Base-by-base conservation (phyloP, 2,888 invertebrate species). In the Hipparchia semele region DNA sequence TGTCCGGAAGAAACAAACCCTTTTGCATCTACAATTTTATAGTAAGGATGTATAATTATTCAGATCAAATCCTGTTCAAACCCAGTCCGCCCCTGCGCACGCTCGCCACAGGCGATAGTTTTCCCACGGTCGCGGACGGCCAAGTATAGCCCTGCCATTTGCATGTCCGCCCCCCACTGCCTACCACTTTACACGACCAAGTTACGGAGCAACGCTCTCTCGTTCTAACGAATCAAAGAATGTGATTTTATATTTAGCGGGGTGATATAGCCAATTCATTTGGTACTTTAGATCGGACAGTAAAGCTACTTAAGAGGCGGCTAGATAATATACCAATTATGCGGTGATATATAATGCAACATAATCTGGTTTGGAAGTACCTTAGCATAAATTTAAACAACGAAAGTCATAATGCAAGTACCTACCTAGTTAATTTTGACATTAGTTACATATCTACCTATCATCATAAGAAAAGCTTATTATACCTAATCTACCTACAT, bases 21-120 rank as follows among this genome's bases (percentile, higher is more conserved):
- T 39, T 39, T 39, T 39, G 39, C 2, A 39, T 39, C 23, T 39
- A 39, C 1, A 39, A 39, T 39, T 4, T 39, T 39, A 23, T 23
- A 39, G 39, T 39, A 39, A 39, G 39, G 5, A 23, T 23, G 5
- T 58, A 7, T 39, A 13, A 13, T 9, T 39, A 12, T 60, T 60
- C 6, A 39, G 59, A 39, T 33, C n/a, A 23, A 51, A 54, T 45
- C 62, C 65, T 23, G 61, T n/a, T 51, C 39, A 61, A 73, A 7
- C 9, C n/a, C 62, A 92, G 78, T 93, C 73, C 90, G 84, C 72
- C 78, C 80, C 93, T 87, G 91, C n/a, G 1, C 68, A 77, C 78
- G 87, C 86, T 90, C 89, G 93, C 93, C 91, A 93, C 93, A 88
- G 94, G 94, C 94, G 93, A 94, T 93, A 92, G 91, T 94, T 93